Base-by-base conservation (phyloP, 2,888 invertebrate genomes). In the Conomelus anceps region DNA sequence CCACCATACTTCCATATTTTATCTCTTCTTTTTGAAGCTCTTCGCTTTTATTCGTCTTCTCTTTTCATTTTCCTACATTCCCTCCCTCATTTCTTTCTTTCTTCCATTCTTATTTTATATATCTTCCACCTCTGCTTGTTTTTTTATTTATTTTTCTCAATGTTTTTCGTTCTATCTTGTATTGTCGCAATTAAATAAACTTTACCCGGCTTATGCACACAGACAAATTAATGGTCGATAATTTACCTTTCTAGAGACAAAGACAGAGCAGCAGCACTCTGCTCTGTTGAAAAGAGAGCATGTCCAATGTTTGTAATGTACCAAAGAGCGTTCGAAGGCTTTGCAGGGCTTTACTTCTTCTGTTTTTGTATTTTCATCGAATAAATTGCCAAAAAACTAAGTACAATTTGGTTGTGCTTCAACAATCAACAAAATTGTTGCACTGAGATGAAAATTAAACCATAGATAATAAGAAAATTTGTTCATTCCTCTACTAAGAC, bases 271-370 rank as follows among this genome's bases (percentile, higher is more conserved):
- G n/a, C n/a, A n/a, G n/a, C 84, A n/a, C 84, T 84, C 41, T 17
- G 41, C 41, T 20, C 17, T 20, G 22, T n/a, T 23, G 17, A 11
- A 86, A 86, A 86, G 86, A 86, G 86, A 86, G 86, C 86, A 86
- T 86, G 86, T 26, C 86, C 86, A 86, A 86, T 86, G 86, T 86
- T 26, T 3, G 29, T 86, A 86, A 86, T 23, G 26, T 29, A 26
- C 86, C 86, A 86, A 20, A 63, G 63, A n/a, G 11, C 13, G 1
- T 63, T 63, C 63, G 63, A 63, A 3, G 63, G 63, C 63, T 63
- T 63, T 63, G 3, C n/a, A n/a, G n/a, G n/a, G n/a, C 63, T 63
- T 63, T 63, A n/a, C 63, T 63, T 63, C 63, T n/a, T 63, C n/a
- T n/a, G n/a, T 34, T 13, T 34, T 0, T 13, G 4, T 63, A 63